These are phyloP conservation scores for Meliscaeva auricollis DNA, from an alignment of 2,888 invertebrate genomes.

Conservation along the genomic window DNA sequence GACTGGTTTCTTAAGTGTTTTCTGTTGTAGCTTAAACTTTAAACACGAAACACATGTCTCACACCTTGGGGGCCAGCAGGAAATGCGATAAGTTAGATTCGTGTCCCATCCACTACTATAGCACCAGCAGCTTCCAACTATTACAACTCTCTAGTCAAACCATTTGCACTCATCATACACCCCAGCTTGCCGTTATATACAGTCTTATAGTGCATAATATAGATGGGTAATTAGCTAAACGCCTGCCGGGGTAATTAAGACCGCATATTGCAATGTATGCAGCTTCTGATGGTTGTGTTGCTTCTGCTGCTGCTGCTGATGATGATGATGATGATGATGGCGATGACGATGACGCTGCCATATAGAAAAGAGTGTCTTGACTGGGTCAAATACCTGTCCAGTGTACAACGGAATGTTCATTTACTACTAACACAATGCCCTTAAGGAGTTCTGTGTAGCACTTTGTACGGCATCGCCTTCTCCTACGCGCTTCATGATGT, in stretches of 20 bases:
- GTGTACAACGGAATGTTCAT: constrained; percentile 47
- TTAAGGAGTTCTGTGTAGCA: constrained; percentile 58
- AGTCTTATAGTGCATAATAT: constrained; percentile 22
- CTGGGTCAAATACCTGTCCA: constrained; percentile 68
- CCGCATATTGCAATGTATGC: constrained; percentile 39
- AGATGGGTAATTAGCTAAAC: constrained; percentile 69
- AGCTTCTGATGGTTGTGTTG: constrained; percentile 35
- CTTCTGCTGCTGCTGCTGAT: constrained; percentile 21
- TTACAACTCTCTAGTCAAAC: constrained; percentile 16
- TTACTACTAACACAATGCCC: constrained; percentile 61
- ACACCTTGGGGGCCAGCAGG: constrained; percentile 43
- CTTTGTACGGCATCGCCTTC: constrained; percentile 52
- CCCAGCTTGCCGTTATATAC: constrained; percentile 61
- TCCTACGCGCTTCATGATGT: constrained; percentile 18
- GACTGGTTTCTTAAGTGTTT: constrained; percentile 51
- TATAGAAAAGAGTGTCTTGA: constrained; percentile 51
- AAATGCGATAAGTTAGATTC: constrained; percentile 51
- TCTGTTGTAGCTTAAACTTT: constrained; percentile 33
- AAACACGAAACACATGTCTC: constrained; percentile 60
- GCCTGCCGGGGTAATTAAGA: constrained; percentile 73
- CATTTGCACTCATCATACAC: constrained; percentile 65
- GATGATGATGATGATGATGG: constrained; percentile 34
- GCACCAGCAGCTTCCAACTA: constrained; percentile 26
- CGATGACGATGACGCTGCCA: constrained; percentile 29
- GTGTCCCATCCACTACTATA: constrained; percentile 32